These are phyloP conservation scores for Anaspis maculata DNA, from an alignment of 2,888 invertebrate genomes.

Conservation along the genomic window DNA sequence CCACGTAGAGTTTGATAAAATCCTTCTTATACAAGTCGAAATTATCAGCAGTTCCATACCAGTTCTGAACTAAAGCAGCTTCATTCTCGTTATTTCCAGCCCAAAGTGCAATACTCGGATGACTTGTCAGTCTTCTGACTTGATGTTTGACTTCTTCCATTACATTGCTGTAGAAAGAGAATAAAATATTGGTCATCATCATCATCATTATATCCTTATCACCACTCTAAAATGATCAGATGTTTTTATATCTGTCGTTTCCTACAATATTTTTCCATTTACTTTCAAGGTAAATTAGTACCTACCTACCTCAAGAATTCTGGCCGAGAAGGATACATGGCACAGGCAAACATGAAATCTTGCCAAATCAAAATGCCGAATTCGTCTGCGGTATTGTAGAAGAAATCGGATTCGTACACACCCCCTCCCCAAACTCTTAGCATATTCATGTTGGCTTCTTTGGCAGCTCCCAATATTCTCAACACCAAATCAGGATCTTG, in stretches of 20 bases:
- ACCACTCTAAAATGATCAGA: too few relatives aligned
- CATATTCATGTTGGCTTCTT: conserved; percentile 81
- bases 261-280: neutral
- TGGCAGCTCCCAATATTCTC: conserved; percentile 59
- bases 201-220: too few relatives aligned
- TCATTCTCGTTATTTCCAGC: conserved; percentile 98
- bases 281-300: neutral
- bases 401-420: conserved; percentile 81
- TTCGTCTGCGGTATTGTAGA: conserved; percentile 81
- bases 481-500: conserved; percentile 50
- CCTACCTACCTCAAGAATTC: conserved; percentile 52
- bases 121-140: conserved; percentile 71
- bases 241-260: neutral
- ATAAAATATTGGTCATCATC: too few relatives aligned
- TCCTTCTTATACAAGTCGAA: conserved; percentile 47
- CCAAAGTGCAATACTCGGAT: conserved; percentile 82
- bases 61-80: conserved; percentile 72
- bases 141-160: conserved; percentile 70
- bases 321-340: conserved; percentile 77
- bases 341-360: conserved; percentile 94
- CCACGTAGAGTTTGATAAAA: conserved; percentile 75
- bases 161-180: conserved; percentile 50
- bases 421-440: conserved; percentile 99
- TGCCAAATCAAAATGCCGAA: conserved; percentile 94
- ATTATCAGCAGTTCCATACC: conserved; percentile 50